Percentiles rank a stretch among this genome's conserved stretches.
Evolutionary conservation across 1,140 invertebrate species (phyloP).

Genomic region (Mamestra configurata): DNA sequence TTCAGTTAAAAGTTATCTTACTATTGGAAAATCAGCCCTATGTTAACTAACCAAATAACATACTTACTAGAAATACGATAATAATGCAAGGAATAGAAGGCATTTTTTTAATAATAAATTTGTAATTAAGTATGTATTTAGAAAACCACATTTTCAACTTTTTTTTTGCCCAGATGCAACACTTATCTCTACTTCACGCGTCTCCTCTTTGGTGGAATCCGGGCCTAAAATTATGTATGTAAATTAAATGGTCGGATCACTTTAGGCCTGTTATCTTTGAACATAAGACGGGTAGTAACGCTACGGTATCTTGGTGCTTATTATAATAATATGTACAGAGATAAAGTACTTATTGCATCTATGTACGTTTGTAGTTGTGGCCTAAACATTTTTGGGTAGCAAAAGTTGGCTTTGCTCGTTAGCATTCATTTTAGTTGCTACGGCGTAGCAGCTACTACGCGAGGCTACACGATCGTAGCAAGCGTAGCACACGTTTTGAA

Average conservation of each 20-base stretch:
- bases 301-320: neutral
- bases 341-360: too few species aligned
- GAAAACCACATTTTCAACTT: too few species aligned
- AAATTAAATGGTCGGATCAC: neutral
- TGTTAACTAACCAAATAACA: too few species aligned
- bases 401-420: neutral
- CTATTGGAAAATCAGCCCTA: too few species aligned
- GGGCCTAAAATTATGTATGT: neutral
- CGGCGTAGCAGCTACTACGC: slow-evolving; percentile 9
- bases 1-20: too few species aligned
- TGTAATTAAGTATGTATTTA: too few species aligned
- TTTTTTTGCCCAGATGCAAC: too few species aligned
- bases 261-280: neutral
- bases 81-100: too few species aligned
- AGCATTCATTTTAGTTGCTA: neutral
- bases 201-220: too few species aligned
- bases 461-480: neutral
- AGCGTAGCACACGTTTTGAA: neutral
- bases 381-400: neutral
- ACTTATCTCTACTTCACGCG: too few species aligned
- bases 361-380: neutral
- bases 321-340: neutral
- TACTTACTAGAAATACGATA: too few species aligned
- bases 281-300: neutral
- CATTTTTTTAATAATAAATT: too few species aligned